Evolutionary conservation across 2,797 vertebrate species (phyloP), one percentile per base, ranked within the genome.

Genomic region (Liparis tanakae): DNA sequence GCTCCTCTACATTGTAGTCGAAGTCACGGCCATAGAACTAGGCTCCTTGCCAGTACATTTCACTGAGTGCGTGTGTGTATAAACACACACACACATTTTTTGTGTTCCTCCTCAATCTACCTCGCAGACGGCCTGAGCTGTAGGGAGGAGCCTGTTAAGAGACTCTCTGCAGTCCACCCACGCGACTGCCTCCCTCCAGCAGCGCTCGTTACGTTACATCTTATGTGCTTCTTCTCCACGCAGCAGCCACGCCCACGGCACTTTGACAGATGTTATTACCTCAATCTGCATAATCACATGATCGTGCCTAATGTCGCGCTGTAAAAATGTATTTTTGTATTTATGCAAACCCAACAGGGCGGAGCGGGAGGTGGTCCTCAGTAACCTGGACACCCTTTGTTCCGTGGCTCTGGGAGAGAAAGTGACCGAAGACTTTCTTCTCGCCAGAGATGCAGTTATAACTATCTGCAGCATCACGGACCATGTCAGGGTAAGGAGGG

Each of bases 321-420:
- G 34, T 73, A 22, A 70, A 74, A 65, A 17, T 17, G 3, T 1
- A 0, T 82, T 76, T 61, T 81, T 53, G 10, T 53, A 25, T 53
- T 10, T 56, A 1, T 80, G 30, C 80, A 9, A 74, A 48, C 54
- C 12, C 10, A 54, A 84, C 56, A 99, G 98, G 75, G 95, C 96
- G 62, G 96, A 98, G 79, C 94, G 96, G 71, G 97, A 98, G 89
- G 97, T 99, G 78, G 94, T 98, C 55, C 96, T 97, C 10, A 96
- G 97, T 92, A 99, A 99, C 85, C 87, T 99, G 90, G 96, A 98
- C 67, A 95, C 96, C 1, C 92, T 99, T 80, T 95, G 97, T 78
- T 95, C 93, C 1, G 92, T 94, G 39, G 97, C 95, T n/a, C 91
- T 99, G 67, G 94, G 95, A 12, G 95, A 97, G 78, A 96, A 94